Evolutionary conservation across 2,113 vertebrate genomes (phyloP).

Genomic region (Nothocercus julius): DNA sequence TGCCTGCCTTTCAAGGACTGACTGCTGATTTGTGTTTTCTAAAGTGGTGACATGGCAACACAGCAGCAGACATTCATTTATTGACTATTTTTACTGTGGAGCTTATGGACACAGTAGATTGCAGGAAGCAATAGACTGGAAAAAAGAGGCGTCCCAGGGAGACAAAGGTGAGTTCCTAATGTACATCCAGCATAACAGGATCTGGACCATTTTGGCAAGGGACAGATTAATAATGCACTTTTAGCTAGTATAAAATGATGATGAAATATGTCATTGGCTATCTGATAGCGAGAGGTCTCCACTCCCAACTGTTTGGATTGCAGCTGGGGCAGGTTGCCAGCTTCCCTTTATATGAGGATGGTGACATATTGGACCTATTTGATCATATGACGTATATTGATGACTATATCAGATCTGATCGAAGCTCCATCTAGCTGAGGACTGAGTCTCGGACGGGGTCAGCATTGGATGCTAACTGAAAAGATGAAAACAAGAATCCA

Average conservation of each 20-base stretch:
- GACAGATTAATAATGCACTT: not conserved
- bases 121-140: not conserved
- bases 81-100: not conserved
- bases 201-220: not conserved
- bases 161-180: not conserved
- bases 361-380: not conserved
- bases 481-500: not conserved
- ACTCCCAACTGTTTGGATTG: not conserved
- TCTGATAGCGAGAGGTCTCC: not conserved
- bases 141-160: not conserved
- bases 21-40: not conserved
- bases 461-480: not conserved
- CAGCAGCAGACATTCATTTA: not conserved
- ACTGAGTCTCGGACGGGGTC: not conserved
- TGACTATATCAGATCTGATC: accelerated
- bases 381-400: not conserved
- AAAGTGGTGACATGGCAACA: not conserved
- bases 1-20: not conserved
- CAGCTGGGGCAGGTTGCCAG: not conserved
- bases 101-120: not conserved
- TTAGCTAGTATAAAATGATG: not conserved
- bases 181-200: not conserved
- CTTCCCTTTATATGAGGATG: not conserved
- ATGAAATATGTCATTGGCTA: accelerated
- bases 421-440: not conserved